phyloP scores from a whole-genome alignment of 1,140 invertebrate species.

The Colletes gigas region DNA sequence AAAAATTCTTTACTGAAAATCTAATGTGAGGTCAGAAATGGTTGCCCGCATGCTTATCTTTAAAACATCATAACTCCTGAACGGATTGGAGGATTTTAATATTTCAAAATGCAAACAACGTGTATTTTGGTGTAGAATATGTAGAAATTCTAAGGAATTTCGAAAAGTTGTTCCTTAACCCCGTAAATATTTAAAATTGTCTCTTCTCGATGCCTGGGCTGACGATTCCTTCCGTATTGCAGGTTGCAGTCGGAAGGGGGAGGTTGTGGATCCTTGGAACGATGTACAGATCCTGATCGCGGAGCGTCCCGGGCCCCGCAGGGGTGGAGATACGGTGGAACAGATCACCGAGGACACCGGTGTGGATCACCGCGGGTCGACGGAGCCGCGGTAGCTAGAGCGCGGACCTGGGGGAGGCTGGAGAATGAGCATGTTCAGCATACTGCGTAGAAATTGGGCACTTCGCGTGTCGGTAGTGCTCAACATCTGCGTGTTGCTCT shows the following conservation, averaged over 20 bases:
- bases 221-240: background rate
- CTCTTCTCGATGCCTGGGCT: too few species aligned
- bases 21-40: too few species aligned
- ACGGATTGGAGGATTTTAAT: too few species aligned
- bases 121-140: too few species aligned
- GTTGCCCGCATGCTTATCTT: too few species aligned
- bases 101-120: too few species aligned
- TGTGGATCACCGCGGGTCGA: background rate
- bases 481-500: slow-evolving; percentile 86
- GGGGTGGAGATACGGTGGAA: slow-evolving; percentile 40
- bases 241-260: slow-evolving; percentile 5
- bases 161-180: too few species aligned
- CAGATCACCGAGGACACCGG: background rate
- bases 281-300: slow-evolving; percentile 59
- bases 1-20: too few species aligned
- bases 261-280: slow-evolving; percentile 9
- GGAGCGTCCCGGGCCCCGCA: slow-evolving; percentile 29
- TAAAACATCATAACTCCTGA: too few species aligned
- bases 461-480: slow-evolving; percentile 88
- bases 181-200: too few species aligned
- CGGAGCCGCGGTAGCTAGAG: background rate
- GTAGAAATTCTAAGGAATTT: too few species aligned
- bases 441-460: slow-evolving; percentile 85
- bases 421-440: slow-evolving; percentile 62
- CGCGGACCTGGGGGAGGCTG: slow-evolving; percentile 38